phyloP scores from a whole-genome alignment of 2,797 vertebrate genomes.

The Coilia nasus region DNA sequence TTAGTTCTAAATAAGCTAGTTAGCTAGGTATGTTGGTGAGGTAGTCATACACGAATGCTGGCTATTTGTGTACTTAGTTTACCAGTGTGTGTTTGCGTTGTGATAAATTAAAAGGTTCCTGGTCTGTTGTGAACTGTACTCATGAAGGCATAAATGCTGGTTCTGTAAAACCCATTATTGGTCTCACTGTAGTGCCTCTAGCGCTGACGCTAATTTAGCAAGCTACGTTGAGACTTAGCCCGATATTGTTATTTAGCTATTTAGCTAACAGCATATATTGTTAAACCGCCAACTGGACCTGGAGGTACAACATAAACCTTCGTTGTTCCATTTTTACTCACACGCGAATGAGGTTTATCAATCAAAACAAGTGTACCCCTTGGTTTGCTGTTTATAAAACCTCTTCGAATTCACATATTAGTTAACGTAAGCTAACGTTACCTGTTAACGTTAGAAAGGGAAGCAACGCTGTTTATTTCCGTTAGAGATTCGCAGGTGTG shows the following conservation, averaged over 20 bases:
- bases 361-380: not conserved
- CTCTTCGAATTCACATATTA: not conserved
- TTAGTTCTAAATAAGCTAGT: constrained; percentile 26
- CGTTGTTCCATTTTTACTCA: not conserved
- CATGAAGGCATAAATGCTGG: not conserved
- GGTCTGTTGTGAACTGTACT: not conserved
- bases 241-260: constrained; percentile 24
- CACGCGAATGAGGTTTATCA: not conserved
- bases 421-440: not conserved
- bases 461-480: constrained; percentile 11
- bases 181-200: not conserved
- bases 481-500: constrained; percentile 15
- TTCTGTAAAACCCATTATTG: not conserved
- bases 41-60: constrained; percentile 8
- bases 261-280: constrained; percentile 11
- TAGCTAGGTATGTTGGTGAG: constrained; percentile 11
- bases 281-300: constrained; percentile 15
- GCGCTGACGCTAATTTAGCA: not conserved
- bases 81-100: constrained; percentile 28
- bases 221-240: constrained; percentile 8
- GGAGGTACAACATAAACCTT: not conserved
- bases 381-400: not conserved
- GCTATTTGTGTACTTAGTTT: constrained; percentile 16
- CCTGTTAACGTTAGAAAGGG: constrained; percentile 16
- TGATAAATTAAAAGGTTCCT: not conserved